Evolutionary conservation across 1,140 invertebrate genomes (phyloP).

Genomic region (Atta texana): DNA sequence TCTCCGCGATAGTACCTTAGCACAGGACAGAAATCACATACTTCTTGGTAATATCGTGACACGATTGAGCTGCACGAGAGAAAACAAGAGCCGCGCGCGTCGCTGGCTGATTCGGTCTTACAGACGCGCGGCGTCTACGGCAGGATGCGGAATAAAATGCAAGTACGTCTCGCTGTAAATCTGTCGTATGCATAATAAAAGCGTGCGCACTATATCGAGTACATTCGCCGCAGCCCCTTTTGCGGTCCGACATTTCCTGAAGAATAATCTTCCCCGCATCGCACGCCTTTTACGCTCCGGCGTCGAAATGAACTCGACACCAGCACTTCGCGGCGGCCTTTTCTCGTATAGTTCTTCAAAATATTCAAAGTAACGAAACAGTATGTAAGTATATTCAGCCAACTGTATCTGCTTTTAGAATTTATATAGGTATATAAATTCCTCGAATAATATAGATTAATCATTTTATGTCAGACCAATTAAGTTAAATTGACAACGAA

Average conservation of each 20-base stretch:
- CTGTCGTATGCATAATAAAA: slow-evolving; percentile 75
- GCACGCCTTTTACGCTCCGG: no score
- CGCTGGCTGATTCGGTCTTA: slow-evolving; percentile 43
- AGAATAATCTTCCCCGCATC: slow-evolving; percentile 33
- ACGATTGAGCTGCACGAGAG: slow-evolving; percentile 7
- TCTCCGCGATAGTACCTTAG: slow-evolving; percentile 47
- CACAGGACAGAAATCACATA: neutral
- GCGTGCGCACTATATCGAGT: slow-evolving; percentile 4
- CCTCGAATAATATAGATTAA: neutral
- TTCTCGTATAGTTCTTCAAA: neutral
- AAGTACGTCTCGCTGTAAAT: slow-evolving; percentile 68
- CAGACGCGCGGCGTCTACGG: slow-evolving; percentile 4
- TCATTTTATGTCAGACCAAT: neutral
- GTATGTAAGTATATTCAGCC: neutral
- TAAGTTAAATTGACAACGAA: neutral
- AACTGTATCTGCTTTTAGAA: neutral
- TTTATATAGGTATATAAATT: neutral
- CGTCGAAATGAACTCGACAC: neutral
- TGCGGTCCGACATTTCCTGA: slow-evolving; percentile 32
- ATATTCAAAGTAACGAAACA: neutral
- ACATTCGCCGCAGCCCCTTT: neutral
- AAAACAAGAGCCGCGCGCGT: slow-evolving; percentile 10
- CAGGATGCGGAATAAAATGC: slow-evolving; percentile 44
- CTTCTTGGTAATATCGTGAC: neutral
- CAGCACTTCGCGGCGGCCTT: neutral